Base-by-base conservation (phyloP, 1,140 invertebrate species). In the Drosophila pruinosa region DNA sequence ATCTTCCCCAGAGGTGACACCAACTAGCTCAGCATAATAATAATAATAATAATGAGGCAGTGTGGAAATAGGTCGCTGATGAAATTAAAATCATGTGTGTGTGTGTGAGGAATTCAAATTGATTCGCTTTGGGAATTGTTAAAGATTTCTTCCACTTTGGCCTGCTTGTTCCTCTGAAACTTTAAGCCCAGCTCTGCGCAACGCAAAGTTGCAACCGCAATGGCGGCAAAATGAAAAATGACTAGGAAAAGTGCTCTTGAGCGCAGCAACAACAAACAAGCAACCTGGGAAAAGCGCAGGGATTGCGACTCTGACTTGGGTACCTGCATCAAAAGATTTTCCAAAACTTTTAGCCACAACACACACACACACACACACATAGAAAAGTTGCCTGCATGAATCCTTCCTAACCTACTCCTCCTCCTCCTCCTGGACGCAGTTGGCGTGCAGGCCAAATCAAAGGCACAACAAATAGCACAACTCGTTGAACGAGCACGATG, bases 371-470 rank as follows among this genome's bases (percentile, higher is more conserved):
- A n/a, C n/a, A n/a, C n/a, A n/a, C n/a, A n/a, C n/a, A n/a, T n/a
- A 36, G 45, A 24, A 24, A 54, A 56, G 28, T 68, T 59, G 56
- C 65, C 77, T 53, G 50, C 48, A 36, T 22, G 54, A 41, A 54
- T 34, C 34, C 50, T 65, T 21, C 54, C 39, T 48, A 50, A 38
- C 47, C 57, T 56, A 6, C 6, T 41, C 22, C 12, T 22, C 12
- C 24, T 24, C 53, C 34, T 5, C 38, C 6, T 26, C 43, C 14
- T 39, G 39, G 19, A 15, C 43, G 56, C 64, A 71, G 58, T 58
- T 83, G 56, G 76, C 80, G 81, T 85, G 80, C 77, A 36, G 50
- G 68, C 34, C 45, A 83, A 83, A 86, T 86, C 80, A 83, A 73
- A 86, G 81, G 38, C 38, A 56, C 52, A 64, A 56, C 24, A 28